These are phyloP conservation scores for Odobenus rosmarus DNA, from an alignment of 2,113 vertebrate genomes.

Conservation along the genomic window DNA sequence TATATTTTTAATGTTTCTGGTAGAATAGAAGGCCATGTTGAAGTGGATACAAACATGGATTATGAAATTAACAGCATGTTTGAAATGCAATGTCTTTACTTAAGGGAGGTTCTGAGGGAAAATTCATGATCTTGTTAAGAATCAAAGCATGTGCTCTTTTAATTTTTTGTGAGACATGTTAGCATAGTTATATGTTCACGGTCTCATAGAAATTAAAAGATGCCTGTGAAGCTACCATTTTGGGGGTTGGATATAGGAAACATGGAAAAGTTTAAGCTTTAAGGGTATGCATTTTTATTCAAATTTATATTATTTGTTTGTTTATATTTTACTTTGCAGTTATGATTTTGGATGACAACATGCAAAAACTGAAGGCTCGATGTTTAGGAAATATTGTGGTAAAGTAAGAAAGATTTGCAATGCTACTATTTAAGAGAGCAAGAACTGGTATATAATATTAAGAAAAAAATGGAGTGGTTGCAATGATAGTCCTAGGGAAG, in stretches of 20 bases:
- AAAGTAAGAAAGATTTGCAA: slow-evolving; percentile 89
- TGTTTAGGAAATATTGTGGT: slow-evolving; percentile 97
- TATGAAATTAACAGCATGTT: neutral
- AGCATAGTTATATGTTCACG: neutral
- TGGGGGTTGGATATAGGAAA: neutral
- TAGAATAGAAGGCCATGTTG: neutral
- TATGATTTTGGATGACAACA: slow-evolving; percentile 92
- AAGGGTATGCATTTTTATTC: neutral
- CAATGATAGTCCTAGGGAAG: neutral
- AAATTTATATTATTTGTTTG: slow-evolving; percentile 2
- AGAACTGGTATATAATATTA: neutral
- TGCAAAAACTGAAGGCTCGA: slow-evolving; percentile 89
- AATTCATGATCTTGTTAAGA: neutral
- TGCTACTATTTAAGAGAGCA: neutral
- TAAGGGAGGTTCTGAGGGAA: neutral
- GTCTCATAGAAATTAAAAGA: neutral
- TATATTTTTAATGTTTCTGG: neutral
- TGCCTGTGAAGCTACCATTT: neutral
- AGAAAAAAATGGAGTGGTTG: neutral
- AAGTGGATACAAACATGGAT: neutral
- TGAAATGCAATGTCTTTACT: neutral
- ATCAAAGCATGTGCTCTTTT: neutral
- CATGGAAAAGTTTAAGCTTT: neutral
- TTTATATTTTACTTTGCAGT: slow-evolving; percentile 85
- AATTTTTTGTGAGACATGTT: neutral